These are phyloP conservation scores for Drosophila cardini DNA, from an alignment of 1,140 invertebrate species.

Conservation along the genomic window DNA sequence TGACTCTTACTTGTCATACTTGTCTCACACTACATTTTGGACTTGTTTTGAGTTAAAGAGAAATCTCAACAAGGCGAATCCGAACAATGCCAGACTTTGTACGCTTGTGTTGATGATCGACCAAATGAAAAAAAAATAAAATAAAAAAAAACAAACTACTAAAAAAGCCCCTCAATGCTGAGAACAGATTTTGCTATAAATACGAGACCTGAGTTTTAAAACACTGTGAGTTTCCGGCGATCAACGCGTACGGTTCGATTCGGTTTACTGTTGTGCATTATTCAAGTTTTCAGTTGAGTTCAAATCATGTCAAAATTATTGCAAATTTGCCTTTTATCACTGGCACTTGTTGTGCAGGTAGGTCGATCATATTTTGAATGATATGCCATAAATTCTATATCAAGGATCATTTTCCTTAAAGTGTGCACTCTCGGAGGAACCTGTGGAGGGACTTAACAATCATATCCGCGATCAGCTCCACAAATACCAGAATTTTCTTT, in stretches of 20 bases:
- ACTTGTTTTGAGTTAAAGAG: constrained; percentile 61
- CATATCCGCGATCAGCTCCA: constrained; percentile 59
- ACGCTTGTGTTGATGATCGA: constrained; percentile 45
- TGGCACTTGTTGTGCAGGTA: constrained; percentile 56
- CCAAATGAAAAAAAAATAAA: background rate
- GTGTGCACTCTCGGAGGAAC: constrained; percentile 40
- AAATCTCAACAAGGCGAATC: constrained; percentile 57
- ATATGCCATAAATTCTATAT: constrained; percentile 3
- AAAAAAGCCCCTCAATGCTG: constrained; percentile 33
- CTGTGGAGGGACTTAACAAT: constrained; percentile 50
- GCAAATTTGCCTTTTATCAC: constrained; percentile 46
- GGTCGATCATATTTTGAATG: background rate
- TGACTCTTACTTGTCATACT: constrained; percentile 26
- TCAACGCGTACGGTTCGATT: constrained; percentile 28
- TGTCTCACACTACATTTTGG: constrained; percentile 47
- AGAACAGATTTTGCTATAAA: constrained; percentile 60
- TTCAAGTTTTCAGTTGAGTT: constrained; percentile 16
- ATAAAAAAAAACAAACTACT: too few species aligned
- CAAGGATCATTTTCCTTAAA: constrained; percentile 29
- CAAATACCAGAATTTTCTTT: constrained; percentile 47
- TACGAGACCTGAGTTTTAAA: constrained; percentile 47
- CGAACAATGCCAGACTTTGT: constrained; percentile 59
- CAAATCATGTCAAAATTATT: constrained; percentile 55
- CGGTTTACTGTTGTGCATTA: constrained; percentile 26
- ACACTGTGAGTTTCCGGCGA: constrained; percentile 51